phyloP scores from a whole-genome alignment of 2,113 vertebrate genomes.

The Eubucco bourcierii region DNA sequence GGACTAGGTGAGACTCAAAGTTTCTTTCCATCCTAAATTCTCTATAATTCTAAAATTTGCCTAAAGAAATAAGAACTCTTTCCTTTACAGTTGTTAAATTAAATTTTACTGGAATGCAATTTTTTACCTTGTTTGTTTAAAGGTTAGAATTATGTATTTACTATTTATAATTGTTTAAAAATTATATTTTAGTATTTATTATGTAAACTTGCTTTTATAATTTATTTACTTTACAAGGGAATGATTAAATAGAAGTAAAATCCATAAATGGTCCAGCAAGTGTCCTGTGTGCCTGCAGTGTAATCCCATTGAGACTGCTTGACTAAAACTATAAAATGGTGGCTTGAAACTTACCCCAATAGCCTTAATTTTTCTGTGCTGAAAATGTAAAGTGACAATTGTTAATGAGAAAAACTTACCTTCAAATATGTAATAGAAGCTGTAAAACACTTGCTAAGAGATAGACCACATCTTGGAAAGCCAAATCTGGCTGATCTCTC shows the following conservation, averaged over 20 bases:
- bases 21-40: not conserved
- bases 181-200: not conserved
- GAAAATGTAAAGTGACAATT: not conserved
- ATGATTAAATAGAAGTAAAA: not conserved
- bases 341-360: not conserved
- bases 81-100: not conserved
- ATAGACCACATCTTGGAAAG: not conserved
- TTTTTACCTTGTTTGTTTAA: not conserved
- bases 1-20: not conserved
- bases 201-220: not conserved
- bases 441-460: not conserved
- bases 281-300: not conserved
- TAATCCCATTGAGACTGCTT: not conserved
- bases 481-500: conserved; percentile 11
- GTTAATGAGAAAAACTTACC: conserved; percentile 23
- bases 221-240: not conserved
- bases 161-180: not conserved
- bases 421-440: not conserved
- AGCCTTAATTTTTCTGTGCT: not conserved
- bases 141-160: not conserved
- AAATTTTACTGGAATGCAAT: not conserved
- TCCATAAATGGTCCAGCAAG: rapidly evolving
- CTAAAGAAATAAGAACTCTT: not conserved
- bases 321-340: not conserved
- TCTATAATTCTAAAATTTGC: not conserved